Base-by-base conservation (phyloP, 2,888 invertebrate genomes). In the Bombyx huttoni region DNA sequence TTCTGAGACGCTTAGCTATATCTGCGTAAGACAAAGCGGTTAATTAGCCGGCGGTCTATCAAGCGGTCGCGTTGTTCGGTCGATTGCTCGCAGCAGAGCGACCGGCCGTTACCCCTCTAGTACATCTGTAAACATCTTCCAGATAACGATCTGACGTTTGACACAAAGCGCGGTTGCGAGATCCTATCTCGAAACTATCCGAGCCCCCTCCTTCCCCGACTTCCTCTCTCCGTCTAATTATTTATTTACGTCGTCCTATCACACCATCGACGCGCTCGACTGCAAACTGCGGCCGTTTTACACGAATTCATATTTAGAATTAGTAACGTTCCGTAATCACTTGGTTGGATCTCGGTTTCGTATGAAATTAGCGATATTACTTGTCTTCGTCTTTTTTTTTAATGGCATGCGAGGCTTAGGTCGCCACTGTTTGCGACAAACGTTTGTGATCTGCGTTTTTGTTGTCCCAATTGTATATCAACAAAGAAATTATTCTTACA, bases 101-200 rank as follows among this genome's bases (percentile, higher is more conserved):
- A 70, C 74, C 69, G 75, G 78, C 79, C 80, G 81, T 79, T 81
- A 81, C 83, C 83, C 82, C 82, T 78, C 76, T 70, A 75, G 76
- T 81, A 85, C 87, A 87, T 88, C 87, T 87, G 87, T 86, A 87
- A 87, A 87, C 86, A 86, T 87, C 84, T 84, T 68, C 68, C 56
- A 73, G 87, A 87, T 87, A 83, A 79, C 53, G 68, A 88, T 88
- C 87, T 85, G 87, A 86, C 87, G 86, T 84, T 86, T 88, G 87
- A 86, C 87, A 87, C 87, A 87, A 88, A 88, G 85, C 86, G 82
- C 83, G 85, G 83, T 81, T 81, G 81, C 81, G 69, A 74, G 86
- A 87, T 87, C 77, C 62, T 71, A 87, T 87, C 87, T 83, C 74
- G 63, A 78, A 84, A 85, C 85, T 84, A 84, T 82, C 77, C 71